A percentile compares a stretch with the other conserved stretches of the same genome.
These are phyloP conservation scores for Heliconius sara DNA, from an alignment of 2,888 invertebrate species.

Conservation along the genomic window DNA sequence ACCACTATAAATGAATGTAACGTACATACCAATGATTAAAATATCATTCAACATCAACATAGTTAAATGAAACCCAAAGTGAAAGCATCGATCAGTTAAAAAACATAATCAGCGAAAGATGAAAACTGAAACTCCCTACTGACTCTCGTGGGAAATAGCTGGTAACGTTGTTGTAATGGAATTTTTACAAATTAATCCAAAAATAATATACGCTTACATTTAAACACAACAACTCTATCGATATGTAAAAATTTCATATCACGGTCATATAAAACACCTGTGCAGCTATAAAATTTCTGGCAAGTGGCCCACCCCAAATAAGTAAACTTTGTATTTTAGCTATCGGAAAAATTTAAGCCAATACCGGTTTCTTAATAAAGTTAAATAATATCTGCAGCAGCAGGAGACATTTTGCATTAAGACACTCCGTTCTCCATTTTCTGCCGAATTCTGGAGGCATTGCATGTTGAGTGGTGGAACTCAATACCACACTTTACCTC, in stretches of 20 bases:
- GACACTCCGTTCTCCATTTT: too few relatives aligned
- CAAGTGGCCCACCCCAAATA: slow-evolving; percentile 18
- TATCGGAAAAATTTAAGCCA: not conserved
- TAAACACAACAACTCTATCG: not conserved
- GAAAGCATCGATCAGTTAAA: not conserved
- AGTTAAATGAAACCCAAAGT: too few relatives aligned
- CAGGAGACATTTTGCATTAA: too few relatives aligned
- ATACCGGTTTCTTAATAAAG: slow-evolving; percentile 1
- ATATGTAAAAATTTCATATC: slow-evolving; percentile 23
- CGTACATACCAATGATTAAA: too few relatives aligned
- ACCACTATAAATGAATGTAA: too few relatives aligned
- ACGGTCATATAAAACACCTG: slow-evolving; percentile 26
- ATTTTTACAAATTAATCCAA: slow-evolving; percentile 7
- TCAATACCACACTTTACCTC: too few relatives aligned
- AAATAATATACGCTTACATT: not conserved
- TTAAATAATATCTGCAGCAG: not conserved
- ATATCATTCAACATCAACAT: too few relatives aligned
- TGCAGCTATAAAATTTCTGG: not conserved
- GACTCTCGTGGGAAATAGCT: not conserved
- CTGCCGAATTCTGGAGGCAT: too few relatives aligned
- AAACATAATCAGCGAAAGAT: not conserved
- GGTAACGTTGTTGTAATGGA: not conserved
- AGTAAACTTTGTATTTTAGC: slow-evolving; percentile 17
- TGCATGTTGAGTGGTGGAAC: too few relatives aligned
- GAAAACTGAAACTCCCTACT: not conserved